Evolutionary conservation across 2,113 vertebrate species (phyloP), one percentile per base, ranked within the genome.

Genomic region (Alouatta palliata): DNA sequence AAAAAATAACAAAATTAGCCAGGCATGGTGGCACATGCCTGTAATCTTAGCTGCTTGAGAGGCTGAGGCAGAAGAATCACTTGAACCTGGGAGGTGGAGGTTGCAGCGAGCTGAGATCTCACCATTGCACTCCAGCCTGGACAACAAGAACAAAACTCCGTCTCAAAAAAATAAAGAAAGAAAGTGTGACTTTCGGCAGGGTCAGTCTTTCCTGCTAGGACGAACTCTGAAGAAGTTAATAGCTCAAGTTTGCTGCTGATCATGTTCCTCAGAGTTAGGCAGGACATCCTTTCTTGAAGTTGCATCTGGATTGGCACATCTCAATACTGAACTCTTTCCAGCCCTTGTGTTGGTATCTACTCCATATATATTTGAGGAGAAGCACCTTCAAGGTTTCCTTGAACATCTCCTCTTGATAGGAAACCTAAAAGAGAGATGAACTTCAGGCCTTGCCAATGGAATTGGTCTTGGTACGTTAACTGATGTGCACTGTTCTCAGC

Each of bases 181-280:
- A 14, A 89, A 40, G 8, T 12, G 6, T 35, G 19, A 43, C 25
- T 58, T 81, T 19, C 32, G 1, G 2, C 23, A 64, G 75, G 16
- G 21, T 10, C 13, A 25, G 2, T 45, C 6, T 32, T 14, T 49
- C 16, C 6, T 82, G 8, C 4, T 49, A n/a, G 8, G 0, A 2
- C 13, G 52, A 2, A 68, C 27, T 35, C 37, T 23, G 16, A 76
- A 85, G 11, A 94, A 94, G 37, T 0, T 52, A 8, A 30, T 25
- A 52, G 40, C 3, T 40, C 32, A 40, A 56, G 23, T 19, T 8
- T 40, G 9, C 47, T 94, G 4, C 30, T 80, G 49, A 64, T 6
- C 7, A 64, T 3, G 32, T 3, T 40, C 11, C 25, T 54, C 76
- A 81, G 54, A 73, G 1, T 30, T 21, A 64, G 47, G 10, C 12